Evolutionary conservation across 2,797 vertebrate species (phyloP).

Genomic region (Myripristis murdjan): DNA sequence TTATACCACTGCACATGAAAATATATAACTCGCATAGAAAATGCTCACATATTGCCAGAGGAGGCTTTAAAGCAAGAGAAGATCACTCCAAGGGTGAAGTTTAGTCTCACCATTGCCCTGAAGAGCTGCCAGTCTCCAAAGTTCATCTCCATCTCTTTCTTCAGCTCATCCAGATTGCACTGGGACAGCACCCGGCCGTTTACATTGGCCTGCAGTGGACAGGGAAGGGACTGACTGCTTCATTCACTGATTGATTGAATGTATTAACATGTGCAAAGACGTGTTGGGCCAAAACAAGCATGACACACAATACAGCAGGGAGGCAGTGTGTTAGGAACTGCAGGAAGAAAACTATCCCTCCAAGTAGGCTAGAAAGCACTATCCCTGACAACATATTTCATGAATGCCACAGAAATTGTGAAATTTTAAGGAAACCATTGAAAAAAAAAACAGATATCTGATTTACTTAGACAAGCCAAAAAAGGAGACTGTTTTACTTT

Average conservation of each 20-base stretch:
- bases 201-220: slow-evolving; percentile 91
- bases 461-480: not conserved
- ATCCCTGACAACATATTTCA: not conserved
- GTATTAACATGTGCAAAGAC: not conserved
- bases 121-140: slow-evolving; percentile 99
- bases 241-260: not conserved
- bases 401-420: not conserved
- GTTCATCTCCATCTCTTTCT: slow-evolving; percentile 99
- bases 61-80: not conserved
- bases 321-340: not conserved
- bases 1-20: not conserved
- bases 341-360: not conserved
- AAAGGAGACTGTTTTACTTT: not conserved
- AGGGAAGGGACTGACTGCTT: not conserved
- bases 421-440: not conserved
- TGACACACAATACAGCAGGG: not conserved
- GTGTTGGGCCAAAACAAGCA: not conserved
- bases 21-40: too few species aligned
- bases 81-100: not conserved
- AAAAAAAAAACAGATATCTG: not conserved
- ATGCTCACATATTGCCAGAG: too few species aligned
- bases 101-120: slow-evolving; percentile 90
- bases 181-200: slow-evolving; percentile 96
- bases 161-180: slow-evolving; percentile 96
- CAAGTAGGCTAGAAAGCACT: not conserved